A percentile compares a stretch with the other conserved stretches of the same genome.
These are phyloP conservation scores for Odontophorus gujanensis DNA, from an alignment of 2,113 vertebrate species.

Conservation along the genomic window DNA sequence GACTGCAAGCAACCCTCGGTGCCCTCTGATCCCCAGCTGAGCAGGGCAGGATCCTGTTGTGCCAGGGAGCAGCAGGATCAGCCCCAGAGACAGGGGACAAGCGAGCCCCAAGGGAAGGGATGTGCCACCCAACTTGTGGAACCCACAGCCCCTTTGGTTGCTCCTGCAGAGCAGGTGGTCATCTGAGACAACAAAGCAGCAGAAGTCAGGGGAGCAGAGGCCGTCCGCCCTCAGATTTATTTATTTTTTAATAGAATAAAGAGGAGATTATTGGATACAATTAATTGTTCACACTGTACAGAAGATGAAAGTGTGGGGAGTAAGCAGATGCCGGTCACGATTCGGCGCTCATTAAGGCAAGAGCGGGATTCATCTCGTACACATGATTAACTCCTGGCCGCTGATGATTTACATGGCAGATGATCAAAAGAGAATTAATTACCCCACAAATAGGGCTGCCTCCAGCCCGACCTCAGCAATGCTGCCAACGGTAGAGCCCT, in stretches of 20 bases:
- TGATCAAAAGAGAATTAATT: constrained; percentile 78
- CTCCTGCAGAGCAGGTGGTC: neutral
- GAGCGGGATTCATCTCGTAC: constrained; percentile 75
- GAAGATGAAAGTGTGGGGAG: constrained; percentile 66
- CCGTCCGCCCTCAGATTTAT: neutral
- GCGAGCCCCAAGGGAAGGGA: neutral
- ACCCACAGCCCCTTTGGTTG: neutral
- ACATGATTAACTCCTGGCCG: constrained; percentile 78
- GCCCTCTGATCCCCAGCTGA: neutral
- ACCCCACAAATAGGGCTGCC: constrained; percentile 40
- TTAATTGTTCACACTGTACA: constrained; percentile 69
- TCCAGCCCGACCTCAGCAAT: accelerated
- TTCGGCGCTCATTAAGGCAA: constrained; percentile 75
- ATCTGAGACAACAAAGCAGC: accelerated
- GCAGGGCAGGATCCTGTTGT: neutral
- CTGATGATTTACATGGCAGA: constrained; percentile 75
- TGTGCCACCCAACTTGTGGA: neutral
- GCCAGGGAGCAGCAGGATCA: too few relatives aligned
- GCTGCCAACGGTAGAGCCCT: neutral
- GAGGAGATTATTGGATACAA: constrained; percentile 65
- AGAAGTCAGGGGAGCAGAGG: neutral
- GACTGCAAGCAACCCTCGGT: neutral
- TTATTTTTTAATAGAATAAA: constrained; percentile 3
- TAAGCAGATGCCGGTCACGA: constrained; percentile 77
- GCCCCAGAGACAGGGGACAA: too few relatives aligned